Evolutionary conservation across 2,888 invertebrate species (phyloP).

Genomic region (Drosophila engyochracea): DNA sequence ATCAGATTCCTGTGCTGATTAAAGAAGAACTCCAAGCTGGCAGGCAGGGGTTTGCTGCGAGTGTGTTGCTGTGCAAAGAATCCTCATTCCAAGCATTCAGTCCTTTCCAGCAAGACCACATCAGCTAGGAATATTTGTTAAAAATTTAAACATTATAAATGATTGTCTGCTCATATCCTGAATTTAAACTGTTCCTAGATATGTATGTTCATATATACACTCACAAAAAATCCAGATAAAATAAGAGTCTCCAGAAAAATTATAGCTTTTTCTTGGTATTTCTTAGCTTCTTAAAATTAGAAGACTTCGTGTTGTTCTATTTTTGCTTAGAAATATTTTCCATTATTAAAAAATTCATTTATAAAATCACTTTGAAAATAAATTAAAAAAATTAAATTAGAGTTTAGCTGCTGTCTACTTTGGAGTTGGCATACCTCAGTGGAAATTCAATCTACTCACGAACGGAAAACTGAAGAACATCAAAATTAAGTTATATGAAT

Average conservation of each 20-base stretch:
- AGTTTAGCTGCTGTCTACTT: not conserved
- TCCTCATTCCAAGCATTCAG: conserved; percentile 28
- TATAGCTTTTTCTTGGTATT: accelerated
- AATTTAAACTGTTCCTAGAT: conserved; percentile 34
- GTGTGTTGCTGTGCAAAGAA: conserved; percentile 9
- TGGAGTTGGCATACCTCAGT: not conserved
- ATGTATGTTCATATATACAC: conserved; percentile 9
- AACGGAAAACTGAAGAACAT: not conserved
- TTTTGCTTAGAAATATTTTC: not conserved
- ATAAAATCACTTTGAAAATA: not conserved
- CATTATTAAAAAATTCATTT: not conserved
- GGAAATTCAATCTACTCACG: not conserved
- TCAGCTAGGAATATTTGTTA: conserved; percentile 68
- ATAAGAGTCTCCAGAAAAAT: not conserved
- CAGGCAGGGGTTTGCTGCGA: conserved; percentile 6
- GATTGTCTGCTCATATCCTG: conserved; percentile 71
- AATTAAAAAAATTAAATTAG: not conserved
- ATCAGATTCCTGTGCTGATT: conserved; percentile 80
- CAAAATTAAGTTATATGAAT: not conserved
- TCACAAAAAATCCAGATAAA: not conserved
- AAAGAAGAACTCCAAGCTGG: conserved; percentile 56
- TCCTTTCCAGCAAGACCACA: conserved; percentile 14
- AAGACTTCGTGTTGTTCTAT: not conserved
- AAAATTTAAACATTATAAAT: conserved; percentile 78
- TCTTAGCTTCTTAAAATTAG: not conserved